Percentiles rank a stretch among this genome's conserved stretches.
phyloP scores from a whole-genome alignment of 2,888 invertebrate species.

The Noctua janthina region DNA sequence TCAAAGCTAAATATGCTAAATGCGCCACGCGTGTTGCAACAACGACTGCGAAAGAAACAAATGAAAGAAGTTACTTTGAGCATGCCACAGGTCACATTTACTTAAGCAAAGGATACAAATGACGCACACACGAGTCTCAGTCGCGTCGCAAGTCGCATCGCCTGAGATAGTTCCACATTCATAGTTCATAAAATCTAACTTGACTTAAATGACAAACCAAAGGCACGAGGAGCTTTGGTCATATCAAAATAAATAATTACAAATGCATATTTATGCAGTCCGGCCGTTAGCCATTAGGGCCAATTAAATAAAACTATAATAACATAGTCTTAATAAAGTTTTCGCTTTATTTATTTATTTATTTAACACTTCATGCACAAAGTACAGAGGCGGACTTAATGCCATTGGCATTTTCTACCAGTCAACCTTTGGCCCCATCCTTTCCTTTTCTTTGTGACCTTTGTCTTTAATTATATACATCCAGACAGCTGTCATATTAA shows the following conservation, averaged over 20 bases:
- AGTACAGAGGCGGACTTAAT: too few relatives aligned
- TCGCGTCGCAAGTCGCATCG: background rate
- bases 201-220: background rate
- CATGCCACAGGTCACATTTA: background rate
- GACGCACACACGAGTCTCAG: background rate
- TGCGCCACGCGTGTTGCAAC: background rate
- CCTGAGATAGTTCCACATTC: background rate
- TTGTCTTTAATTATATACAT: too few relatives aligned
- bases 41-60: background rate
- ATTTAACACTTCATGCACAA: too few relatives aligned
- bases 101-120: background rate
- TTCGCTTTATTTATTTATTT: too few relatives aligned
- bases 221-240: too few relatives aligned
- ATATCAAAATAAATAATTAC: too few relatives aligned
- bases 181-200: background rate
- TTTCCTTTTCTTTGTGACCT: too few relatives aligned
- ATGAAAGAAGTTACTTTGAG: background rate
- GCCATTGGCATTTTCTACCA: too few relatives aligned
- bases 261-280: too few relatives aligned
- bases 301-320: background rate
- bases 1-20: too few relatives aligned
- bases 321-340: background rate
- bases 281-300: background rate
- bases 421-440: too few relatives aligned
- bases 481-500: background rate